Evolutionary conservation across 1,140 invertebrate species (phyloP).

Genomic region (Drosophila pseudoobscura): DNA sequence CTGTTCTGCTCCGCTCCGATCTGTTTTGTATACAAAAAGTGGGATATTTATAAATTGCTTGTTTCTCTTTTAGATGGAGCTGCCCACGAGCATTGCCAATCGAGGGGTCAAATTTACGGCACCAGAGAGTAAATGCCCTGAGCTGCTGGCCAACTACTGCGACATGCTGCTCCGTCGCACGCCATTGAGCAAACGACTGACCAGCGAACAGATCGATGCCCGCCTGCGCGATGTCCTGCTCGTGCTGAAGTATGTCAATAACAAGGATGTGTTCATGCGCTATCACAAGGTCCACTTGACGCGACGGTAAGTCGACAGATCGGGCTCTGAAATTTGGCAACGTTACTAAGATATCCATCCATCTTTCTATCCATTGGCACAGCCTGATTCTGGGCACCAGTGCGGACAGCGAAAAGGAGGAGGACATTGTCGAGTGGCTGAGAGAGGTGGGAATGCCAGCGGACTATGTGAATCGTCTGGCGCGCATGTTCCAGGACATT

Average conservation of each 20-base stretch:
- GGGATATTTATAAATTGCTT: too few species aligned
- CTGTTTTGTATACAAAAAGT: too few species aligned
- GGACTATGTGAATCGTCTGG: constrained; percentile 99
- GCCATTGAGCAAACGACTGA: constrained; percentile 97
- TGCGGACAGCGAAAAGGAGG: constrained; percentile 99
- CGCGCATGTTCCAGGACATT: constrained; percentile 98
- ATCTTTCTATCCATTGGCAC: background rate
- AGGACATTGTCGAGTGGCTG: constrained; percentile 99
- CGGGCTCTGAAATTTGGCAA: background rate
- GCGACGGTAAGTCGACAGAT: constrained; percentile 87
- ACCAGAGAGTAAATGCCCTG: constrained; percentile 99
- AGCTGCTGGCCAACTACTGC: constrained; percentile 99
- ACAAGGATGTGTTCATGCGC: constrained; percentile 99
- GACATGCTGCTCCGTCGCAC: constrained; percentile 99
- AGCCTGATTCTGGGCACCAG: constrained; percentile 96
- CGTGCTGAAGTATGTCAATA: constrained; percentile 99
- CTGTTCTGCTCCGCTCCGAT: too few species aligned
- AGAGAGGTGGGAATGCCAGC: constrained; percentile 99
- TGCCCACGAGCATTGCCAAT: constrained; percentile 86
- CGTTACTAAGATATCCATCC: background rate
- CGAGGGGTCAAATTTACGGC: constrained; percentile 86
- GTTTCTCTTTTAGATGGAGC: constrained; percentile 83
- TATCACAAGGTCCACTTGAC: constrained; percentile 99
- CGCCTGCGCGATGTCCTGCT: constrained; percentile 96
- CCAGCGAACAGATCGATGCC: constrained; percentile 98